A percentile compares a stretch with the other conserved stretches of the same genome.
phyloP scores from a whole-genome alignment of 2,113 vertebrate species.

The Nettapus auritus region DNA sequence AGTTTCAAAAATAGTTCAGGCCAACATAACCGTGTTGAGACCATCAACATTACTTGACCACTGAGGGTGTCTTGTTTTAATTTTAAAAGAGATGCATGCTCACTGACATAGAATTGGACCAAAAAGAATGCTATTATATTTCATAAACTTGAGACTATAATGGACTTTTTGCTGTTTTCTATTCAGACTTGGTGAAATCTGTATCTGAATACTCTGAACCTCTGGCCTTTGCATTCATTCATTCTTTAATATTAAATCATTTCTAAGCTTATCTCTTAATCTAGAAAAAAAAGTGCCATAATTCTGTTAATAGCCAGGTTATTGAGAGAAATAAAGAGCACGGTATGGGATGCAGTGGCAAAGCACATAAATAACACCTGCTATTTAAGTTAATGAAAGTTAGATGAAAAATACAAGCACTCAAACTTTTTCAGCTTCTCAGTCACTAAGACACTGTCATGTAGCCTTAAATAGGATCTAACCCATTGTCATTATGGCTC shows the following conservation, averaged over 20 bases:
- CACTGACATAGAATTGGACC: background rate
- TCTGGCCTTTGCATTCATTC: background rate
- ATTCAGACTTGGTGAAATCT: conserved; percentile 12
- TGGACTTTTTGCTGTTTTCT: conserved; percentile 23
- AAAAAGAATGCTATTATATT: background rate
- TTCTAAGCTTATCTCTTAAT: background rate
- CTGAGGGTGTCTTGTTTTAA: background rate
- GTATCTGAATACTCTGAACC: background rate
- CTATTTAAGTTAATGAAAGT: background rate
- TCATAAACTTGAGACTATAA: background rate
- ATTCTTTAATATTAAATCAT: background rate
- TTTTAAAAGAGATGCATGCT: background rate
- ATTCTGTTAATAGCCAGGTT: conserved; percentile 10
- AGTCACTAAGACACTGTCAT: background rate
- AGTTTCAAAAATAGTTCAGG: background rate
- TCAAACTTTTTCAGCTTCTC: background rate
- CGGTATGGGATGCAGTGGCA: background rate
- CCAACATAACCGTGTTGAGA: background rate
- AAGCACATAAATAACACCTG: background rate
- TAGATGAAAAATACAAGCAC: background rate
- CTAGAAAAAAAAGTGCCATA: background rate
- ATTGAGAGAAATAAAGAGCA: conserved; percentile 15
- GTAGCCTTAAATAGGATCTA: background rate
- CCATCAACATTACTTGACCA: background rate
- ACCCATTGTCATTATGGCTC: background rate